Percentiles rank a stretch among this genome's conserved stretches.
These are phyloP conservation scores for Pampusana beccarii DNA, from an alignment of 2,113 vertebrate species.

Conservation along the genomic window DNA sequence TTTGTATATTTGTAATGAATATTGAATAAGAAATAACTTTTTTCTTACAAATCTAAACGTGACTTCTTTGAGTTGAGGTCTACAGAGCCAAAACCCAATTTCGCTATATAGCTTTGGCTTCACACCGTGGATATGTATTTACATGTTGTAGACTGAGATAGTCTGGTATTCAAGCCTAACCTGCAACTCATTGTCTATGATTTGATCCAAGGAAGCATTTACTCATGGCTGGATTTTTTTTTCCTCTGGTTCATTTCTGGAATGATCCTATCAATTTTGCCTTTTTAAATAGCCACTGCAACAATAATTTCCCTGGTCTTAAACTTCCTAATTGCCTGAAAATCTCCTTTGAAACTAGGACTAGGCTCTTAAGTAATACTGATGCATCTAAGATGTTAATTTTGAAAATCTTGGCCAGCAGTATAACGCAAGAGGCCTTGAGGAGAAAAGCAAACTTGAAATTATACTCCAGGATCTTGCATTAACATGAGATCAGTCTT, in stretches of 20 bases:
- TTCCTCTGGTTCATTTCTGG: not conserved
- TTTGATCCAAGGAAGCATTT: slow-evolving; percentile 16
- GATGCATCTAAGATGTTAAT: not conserved
- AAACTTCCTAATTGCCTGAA: not conserved
- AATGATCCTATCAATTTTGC: not conserved
- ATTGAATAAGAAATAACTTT: not conserved
- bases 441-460: not conserved
- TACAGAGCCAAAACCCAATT: not conserved
- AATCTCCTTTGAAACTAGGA: not conserved
- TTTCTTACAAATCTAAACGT: not conserved
- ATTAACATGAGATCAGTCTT: slow-evolving; percentile 3
- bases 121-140: not conserved
- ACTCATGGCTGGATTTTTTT: not conserved
- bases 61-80: not conserved
- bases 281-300: not conserved
- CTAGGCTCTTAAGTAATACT: not conserved
- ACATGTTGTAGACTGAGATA: not conserved
- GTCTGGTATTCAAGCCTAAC: not conserved
- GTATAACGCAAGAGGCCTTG: slow-evolving; percentile 11
- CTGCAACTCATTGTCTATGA: not conserved
- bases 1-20: not conserved
- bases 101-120: not conserved
- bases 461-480: not conserved
- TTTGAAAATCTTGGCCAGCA: slow-evolving; percentile 22
- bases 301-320: not conserved